Evolutionary conservation across 2,113 vertebrate genomes (phyloP).

Genomic region (Pollachius pollachius): DNA sequence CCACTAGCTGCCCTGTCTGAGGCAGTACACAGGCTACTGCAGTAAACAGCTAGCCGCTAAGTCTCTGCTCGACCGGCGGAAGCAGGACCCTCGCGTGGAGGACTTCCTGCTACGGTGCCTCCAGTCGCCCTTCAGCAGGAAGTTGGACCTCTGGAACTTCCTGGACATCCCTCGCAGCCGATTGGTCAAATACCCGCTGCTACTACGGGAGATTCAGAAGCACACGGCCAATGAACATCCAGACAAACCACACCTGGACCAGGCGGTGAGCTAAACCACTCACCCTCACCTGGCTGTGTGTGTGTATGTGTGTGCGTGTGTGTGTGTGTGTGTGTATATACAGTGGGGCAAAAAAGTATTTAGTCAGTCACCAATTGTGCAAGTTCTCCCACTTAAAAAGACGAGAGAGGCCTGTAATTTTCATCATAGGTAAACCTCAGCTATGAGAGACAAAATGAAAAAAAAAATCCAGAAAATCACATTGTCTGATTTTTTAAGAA

Average conservation of each 20-base stretch:
- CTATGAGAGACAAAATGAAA: too few species aligned
- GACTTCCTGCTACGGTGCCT: constrained; percentile 97
- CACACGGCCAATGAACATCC: constrained; percentile 90
- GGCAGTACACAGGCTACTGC: constrained; percentile 92
- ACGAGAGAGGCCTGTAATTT: too few species aligned
- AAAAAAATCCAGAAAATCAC: too few species aligned
- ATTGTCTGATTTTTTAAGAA: too few species aligned
- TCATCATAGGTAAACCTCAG: too few species aligned
- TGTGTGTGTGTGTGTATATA: too few species aligned
- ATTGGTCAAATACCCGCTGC: constrained; percentile 93
- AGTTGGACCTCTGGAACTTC: constrained; percentile 98
- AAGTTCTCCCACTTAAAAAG: too few species aligned
- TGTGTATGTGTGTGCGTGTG: not conserved
- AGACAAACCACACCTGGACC: constrained; percentile 79
- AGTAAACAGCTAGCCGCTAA: constrained; percentile 97
- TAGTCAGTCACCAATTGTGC: too few species aligned
- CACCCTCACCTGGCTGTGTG: not conserved
- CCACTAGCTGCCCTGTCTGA: constrained; percentile 85
- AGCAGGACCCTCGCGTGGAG: constrained; percentile 90
- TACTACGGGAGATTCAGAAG: constrained; percentile 89
- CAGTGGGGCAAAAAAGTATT: too few species aligned
- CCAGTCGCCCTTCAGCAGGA: constrained; percentile 97
- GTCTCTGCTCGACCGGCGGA: constrained; percentile 94
- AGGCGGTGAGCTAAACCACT: constrained; percentile 78
- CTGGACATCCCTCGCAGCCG: constrained; percentile 94